These are phyloP conservation scores for Yponomeuta cagnagella DNA, from an alignment of 2,888 invertebrate genomes.

Conservation along the genomic window DNA sequence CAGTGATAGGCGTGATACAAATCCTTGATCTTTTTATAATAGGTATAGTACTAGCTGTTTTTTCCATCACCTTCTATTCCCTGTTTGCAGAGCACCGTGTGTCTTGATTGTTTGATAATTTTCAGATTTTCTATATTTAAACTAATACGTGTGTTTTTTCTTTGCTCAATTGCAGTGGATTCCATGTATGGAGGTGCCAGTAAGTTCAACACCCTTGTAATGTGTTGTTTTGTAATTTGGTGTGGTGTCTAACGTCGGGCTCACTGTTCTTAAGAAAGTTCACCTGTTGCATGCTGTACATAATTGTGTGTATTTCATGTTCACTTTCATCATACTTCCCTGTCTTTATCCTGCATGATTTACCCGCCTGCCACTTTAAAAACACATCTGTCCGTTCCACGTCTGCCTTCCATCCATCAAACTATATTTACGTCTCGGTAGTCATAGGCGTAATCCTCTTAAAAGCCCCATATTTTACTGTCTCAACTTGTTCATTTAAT, in stretches of 20 bases:
- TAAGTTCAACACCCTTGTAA: constrained; percentile 59
- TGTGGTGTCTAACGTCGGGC: constrained; percentile 10
- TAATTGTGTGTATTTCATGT: neutral
- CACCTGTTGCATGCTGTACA: neutral
- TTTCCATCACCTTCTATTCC: constrained; percentile 7
- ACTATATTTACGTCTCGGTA: neutral
- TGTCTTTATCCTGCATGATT: neutral
- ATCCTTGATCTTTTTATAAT: neutral
- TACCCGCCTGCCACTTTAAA: neutral
- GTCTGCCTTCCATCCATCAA: neutral
- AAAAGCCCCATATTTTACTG: neutral
- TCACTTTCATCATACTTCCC: neutral
- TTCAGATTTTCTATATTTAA: constrained; percentile 21
- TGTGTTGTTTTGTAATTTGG: constrained; percentile 7
- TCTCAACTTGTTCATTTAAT: constrained; percentile 1
- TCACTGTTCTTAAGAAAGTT: neutral
- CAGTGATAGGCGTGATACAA: constrained; percentile 1
- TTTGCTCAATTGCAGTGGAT: constrained; percentile 78
- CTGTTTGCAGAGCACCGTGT: constrained; percentile 39
- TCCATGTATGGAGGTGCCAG: constrained; percentile 84
- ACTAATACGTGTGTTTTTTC: constrained; percentile 62
- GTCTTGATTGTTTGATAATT: constrained; percentile 20
- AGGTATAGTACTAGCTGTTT: neutral
- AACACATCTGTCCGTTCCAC: neutral
- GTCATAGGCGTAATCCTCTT: neutral